Base-by-base conservation (phyloP, 2,888 invertebrate genomes). In the Theretra japonica region DNA sequence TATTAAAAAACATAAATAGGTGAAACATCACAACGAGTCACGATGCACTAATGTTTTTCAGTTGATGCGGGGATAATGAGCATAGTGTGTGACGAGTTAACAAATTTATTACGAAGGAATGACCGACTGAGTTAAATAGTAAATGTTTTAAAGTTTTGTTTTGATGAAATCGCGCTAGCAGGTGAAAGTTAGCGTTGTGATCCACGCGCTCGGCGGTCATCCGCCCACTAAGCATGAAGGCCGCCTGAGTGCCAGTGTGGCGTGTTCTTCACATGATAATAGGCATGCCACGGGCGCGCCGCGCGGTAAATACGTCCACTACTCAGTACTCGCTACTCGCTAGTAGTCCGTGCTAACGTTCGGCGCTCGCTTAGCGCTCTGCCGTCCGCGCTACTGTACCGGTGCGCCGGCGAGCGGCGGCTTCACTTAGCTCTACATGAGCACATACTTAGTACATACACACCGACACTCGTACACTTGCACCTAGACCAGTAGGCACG, bases 141-240 rank as follows among this genome's bases (percentile, higher is more conserved):
- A n/a, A 75, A 71, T 70, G 68, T 79, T 77, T 60, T 76, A 80
- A 80, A 80, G 82, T 83, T 84, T 83, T 86, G 85, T 88, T 89
- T 87, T 84, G 86, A 85, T 85, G 82, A 83, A 86, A 84, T 81
- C 78, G 80, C 80, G 81, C 73, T 79, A 77, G 83, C 78, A 81
- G 87, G 92, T 90, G 92, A 92, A 92, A 92, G 91, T 90, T 85
- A 80, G 83, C 82, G 82, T 80, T 78, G 79, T 83, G 82, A 82
- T 83, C 80, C 82, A 83, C 76, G 78, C 82, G 83, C 80, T 80
- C 79, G 76, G 79, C 91, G 87, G 88, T 83, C 87, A 86, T 86
- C 86, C 88, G 88, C 87, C 87, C 89, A 91, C 91, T 88, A 86
- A 90, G 86, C 92, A 88, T 91, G 92, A 92, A 92, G 92, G 92